Evolutionary conservation across 2,888 invertebrate genomes (phyloP).

Genomic region (Acleris laterana): DNA sequence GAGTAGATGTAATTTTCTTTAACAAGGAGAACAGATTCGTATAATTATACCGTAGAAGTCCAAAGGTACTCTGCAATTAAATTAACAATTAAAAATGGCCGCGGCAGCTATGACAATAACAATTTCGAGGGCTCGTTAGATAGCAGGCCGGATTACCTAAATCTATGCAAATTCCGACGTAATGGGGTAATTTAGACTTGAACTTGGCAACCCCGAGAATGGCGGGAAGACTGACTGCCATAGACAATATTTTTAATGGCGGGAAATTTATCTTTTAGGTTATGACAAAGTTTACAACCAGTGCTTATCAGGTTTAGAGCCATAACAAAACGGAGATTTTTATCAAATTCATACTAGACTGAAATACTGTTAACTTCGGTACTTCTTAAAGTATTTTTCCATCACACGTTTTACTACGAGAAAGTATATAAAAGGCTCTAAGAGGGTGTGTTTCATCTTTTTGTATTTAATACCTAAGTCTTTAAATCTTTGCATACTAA

Average conservation of each 20-base stretch:
- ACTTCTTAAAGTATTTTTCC: neutral
- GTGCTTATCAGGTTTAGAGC: no score
- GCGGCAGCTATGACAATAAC: constrained; percentile 57
- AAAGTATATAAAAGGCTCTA: no score
- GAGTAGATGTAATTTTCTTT: constrained; percentile 7
- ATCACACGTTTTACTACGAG: neutral
- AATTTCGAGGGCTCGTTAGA: constrained; percentile 50
- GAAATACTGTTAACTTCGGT: no score
- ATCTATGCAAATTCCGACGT: constrained; percentile 65
- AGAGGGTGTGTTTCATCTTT: no score
- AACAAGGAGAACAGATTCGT: constrained; percentile 24
- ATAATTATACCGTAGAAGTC: constrained; percentile 20
- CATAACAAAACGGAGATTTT: no score
- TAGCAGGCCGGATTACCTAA: constrained; percentile 60
- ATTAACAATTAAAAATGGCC: constrained; percentile 60
- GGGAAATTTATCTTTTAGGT: constrained; percentile 30
- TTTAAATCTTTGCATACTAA: no score
- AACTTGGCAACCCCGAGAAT: constrained; percentile 50
- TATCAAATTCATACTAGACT: no score
- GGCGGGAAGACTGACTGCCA: constrained; percentile 33
- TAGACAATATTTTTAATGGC: constrained; percentile 31
- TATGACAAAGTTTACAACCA: no score
- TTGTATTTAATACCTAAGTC: no score
- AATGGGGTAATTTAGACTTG: constrained; percentile 57
- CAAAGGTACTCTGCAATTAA: constrained; percentile 47